Conservation (phyloP, 2,113 vertebrate genomes). For the Cyrtonyx montezumae region DNA sequence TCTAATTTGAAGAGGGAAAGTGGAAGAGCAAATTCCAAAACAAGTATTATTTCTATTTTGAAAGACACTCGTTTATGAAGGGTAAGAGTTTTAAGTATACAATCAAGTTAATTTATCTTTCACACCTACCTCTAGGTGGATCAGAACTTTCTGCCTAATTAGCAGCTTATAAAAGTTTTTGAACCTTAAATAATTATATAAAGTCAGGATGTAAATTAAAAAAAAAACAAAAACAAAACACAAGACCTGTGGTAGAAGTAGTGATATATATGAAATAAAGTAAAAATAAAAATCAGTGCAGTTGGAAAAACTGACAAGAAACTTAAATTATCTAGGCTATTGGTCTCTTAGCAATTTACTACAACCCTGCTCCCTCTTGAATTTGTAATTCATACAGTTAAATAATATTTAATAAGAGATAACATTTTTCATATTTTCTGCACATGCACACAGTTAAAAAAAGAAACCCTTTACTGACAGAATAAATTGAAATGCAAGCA, state of each 20-base stretch:
- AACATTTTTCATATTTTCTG: neutral
- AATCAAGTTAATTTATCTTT: neutral
- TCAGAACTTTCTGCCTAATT: neutral
- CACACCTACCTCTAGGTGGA: neutral
- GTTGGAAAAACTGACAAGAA: neutral
- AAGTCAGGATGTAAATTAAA: neutral
- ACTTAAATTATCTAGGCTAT: neutral
- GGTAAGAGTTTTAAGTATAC: neutral
- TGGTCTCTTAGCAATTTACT: neutral
- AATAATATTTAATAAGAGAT: neutral
- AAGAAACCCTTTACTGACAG: neutral
- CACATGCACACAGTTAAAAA: neutral
- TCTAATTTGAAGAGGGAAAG: neutral
- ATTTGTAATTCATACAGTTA: neutral
- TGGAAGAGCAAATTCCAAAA: neutral
- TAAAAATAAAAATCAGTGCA: neutral
- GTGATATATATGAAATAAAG: neutral
- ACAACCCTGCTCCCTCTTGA: neutral
- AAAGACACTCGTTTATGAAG: neutral
- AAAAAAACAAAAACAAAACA: no score
- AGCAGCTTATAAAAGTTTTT: neutral
- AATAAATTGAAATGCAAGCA: neutral
- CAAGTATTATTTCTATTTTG: neutral
- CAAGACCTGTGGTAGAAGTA: neutral
- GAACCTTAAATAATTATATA: neutral